Evolutionary conservation across 2,113 vertebrate species (phyloP).

Genomic region (Microtus ochrogaster): DNA sequence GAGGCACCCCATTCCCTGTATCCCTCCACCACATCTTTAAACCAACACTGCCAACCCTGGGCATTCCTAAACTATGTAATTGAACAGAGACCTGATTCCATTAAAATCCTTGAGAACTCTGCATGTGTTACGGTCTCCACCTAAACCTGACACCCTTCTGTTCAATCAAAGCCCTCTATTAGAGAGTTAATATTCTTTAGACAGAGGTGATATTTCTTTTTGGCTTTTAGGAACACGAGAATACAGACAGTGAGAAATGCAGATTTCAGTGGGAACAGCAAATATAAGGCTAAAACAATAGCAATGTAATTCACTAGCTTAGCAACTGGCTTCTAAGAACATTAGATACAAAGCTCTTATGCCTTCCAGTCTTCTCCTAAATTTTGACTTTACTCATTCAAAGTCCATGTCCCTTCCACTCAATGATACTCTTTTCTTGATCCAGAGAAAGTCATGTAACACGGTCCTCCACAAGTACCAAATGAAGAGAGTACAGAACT

Average conservation of each 20-base stretch:
- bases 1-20: neutral
- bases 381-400: neutral
- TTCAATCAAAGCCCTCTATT: neutral
- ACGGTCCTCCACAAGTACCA: neutral
- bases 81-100: constrained; percentile 49
- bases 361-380: neutral
- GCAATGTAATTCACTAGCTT: neutral
- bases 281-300: neutral
- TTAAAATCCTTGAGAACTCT: neutral
- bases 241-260: neutral
- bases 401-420: neutral
- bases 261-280: neutral
- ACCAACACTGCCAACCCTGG: neutral
- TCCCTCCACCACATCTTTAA: neutral
- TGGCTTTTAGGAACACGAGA: neutral
- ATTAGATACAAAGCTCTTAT: neutral
- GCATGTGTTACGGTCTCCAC: neutral
- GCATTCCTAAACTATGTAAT: neutral
- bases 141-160: neutral
- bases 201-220: neutral
- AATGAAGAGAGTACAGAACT: neutral
- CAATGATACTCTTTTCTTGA: neutral
- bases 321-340: neutral
- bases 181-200: constrained; percentile 2
- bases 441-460: neutral